These are phyloP conservation scores for Caenorhabditis latens DNA, from an alignment of 1,140 invertebrate genomes.

Conservation along the genomic window DNA sequence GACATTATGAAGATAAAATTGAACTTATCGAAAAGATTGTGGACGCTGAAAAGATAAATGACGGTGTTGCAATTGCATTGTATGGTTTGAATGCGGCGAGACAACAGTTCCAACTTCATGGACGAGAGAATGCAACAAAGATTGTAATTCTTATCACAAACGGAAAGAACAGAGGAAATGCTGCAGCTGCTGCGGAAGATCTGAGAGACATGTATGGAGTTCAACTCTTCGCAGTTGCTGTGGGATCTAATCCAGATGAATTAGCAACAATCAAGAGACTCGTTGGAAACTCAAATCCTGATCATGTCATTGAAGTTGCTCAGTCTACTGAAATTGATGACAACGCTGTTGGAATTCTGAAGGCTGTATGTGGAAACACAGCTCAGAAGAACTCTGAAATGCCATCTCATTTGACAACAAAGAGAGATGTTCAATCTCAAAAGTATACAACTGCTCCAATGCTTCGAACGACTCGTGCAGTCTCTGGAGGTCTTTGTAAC, in stretches of 20 bases:
- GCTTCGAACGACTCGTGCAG: constrained; percentile 66
- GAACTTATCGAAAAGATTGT: constrained; percentile 74
- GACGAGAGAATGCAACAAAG: constrained; percentile 69
- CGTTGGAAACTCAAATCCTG: constrained; percentile 66
- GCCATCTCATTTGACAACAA: constrained; percentile 62
- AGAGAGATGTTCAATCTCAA: constrained; percentile 56
- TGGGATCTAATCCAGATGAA: constrained; percentile 68
- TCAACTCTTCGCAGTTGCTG: constrained; percentile 74
- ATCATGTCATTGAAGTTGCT: constrained; percentile 43
- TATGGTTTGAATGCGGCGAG: constrained; percentile 76
- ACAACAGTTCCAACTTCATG: constrained; percentile 75
- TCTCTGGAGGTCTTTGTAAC: constrained; percentile 68
- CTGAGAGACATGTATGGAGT: constrained; percentile 72
- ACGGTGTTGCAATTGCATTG: constrained; percentile 68
- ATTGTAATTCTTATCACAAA: constrained; percentile 76
- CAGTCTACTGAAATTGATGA: constrained; percentile 55
- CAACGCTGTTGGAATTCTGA: constrained; percentile 37
- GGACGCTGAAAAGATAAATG: constrained; percentile 67
- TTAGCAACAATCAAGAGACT: constrained; percentile 69
- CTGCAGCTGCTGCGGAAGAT: constrained; percentile 72
- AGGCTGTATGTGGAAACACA: constrained; percentile 51
- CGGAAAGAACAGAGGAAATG: constrained; percentile 76
- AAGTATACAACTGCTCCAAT: constrained; percentile 46
- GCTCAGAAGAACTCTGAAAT: constrained; percentile 49
- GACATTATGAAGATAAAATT: constrained; percentile 77